Percentiles rank a stretch among this genome's conserved stretches.
Conservation (phyloP, 2,113 vertebrate genomes). For the Campylomormyrus numenius region DNA sequence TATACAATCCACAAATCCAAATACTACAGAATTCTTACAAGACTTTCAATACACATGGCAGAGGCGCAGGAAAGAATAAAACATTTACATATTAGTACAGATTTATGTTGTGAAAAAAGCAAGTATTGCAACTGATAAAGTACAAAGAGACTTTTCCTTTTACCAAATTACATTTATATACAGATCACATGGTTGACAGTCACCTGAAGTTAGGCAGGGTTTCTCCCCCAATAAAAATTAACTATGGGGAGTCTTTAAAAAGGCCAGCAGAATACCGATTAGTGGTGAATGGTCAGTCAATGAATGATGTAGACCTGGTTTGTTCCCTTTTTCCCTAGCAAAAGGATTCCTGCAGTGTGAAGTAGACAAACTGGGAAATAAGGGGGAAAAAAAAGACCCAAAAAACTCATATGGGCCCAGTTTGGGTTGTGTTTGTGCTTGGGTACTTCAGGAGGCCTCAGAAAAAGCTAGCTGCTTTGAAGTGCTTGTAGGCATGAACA, state of each 20-base stretch:
- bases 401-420: background rate
- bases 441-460: background rate
- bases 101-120: conserved; percentile 58
- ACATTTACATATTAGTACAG: conserved; percentile 73
- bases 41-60: conserved; percentile 75
- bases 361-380: background rate
- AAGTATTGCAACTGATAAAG: conserved; percentile 64
- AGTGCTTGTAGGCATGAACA: background rate
- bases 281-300: background rate
- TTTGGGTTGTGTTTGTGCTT: conserved; percentile 14
- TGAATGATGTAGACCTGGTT: conserved; percentile 17
- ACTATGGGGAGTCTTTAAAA: background rate
- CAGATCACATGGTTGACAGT: conserved; percentile 24
- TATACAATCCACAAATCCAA: conserved; percentile 76
- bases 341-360: background rate
- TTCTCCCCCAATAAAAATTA: conserved; percentile 5
- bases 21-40: conserved; percentile 68
- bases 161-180: conserved; percentile 82
- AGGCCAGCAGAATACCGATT: background rate
- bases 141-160: conserved; percentile 46
- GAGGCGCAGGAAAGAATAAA: conserved; percentile 64
- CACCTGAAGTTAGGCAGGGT: conserved; percentile 20
- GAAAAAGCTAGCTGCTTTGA: background rate
- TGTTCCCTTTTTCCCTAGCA: conserved; percentile 13
- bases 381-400: background rate